A percentile compares a stretch with the other conserved stretches of the same genome.
These are phyloP conservation scores for Genyomyrus donnyi DNA, from an alignment of 2,113 vertebrate species.

Conservation along the genomic window DNA sequence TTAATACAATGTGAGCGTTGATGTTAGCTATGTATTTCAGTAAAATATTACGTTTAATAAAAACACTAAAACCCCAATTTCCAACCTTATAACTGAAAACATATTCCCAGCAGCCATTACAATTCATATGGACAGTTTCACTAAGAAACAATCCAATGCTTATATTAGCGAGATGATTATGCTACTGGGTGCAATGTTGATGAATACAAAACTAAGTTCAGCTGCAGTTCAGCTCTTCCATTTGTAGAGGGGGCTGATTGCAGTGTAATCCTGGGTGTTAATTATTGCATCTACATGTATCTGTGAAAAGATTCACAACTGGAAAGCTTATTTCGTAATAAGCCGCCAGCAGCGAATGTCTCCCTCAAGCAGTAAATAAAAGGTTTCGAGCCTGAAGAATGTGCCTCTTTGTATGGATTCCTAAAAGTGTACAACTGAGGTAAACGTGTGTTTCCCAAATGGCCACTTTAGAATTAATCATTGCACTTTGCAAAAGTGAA, in stretches of 20 bases:
- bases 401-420: background rate
- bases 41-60: background rate
- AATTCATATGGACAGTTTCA: background rate
- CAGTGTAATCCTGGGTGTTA: background rate
- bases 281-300: background rate
- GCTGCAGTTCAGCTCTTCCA: background rate
- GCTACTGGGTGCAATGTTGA: background rate
- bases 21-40: background rate
- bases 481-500: background rate
- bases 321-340: background rate
- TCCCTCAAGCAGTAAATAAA: background rate
- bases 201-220: background rate
- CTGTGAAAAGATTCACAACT: background rate
- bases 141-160: background rate
- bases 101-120: background rate
- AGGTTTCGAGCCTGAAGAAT: background rate
- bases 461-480: slow-evolving; percentile 6
- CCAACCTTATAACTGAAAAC: background rate
- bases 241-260: background rate
- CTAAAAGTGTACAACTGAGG: background rate
- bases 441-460: slow-evolving; percentile 5
- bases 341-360: background rate
- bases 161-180: background rate
- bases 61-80: background rate
- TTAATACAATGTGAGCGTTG: background rate